Evolutionary conservation across 2,888 invertebrate species (phyloP), one percentile per base, ranked within the genome.

Genomic region (Panzeria rudis): DNA sequence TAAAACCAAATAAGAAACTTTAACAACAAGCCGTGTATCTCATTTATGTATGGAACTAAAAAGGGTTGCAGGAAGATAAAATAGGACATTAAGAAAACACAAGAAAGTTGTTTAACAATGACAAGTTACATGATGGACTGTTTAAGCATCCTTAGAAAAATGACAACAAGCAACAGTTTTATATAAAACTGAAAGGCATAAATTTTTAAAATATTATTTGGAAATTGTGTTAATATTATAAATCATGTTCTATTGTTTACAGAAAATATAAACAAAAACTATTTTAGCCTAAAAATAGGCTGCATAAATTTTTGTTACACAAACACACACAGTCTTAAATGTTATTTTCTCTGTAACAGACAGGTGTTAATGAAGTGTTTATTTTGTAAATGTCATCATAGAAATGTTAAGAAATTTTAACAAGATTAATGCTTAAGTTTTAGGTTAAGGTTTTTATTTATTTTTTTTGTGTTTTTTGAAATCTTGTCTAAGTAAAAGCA

Each of bases 361-460:
- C 85, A 87, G 86, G 86, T 87, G 86, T 86, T 85, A 86, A 86
- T 86, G 86, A 87, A 86, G 86, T 87, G 84, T 86, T 86, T 86
- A 86, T 86, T 84, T 80, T 86, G 79, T 83, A 86, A 86, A 66
- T 86, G 83, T 83, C 83, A 86, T 76, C 83, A 68, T 61, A 35
- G 79, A 83, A 83, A 68, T 80, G 71, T 62, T 71, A 66, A 75
- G 73, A 62, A 66, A 66, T 73, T 54, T 69, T 50, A 76, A 86
- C 68, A 84, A 78, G 76, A 82, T 78, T 82, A 85, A 85, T 85
- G 85, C 75, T 79, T 41, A 50, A 77, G 56, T 38, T 50, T 47
- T 47, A 50, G 41, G 66, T 64, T 83, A 23, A 41, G 50, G 73
- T 41, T 69, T 52, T 25, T 68, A 7, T 61, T 54, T 75, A n/a